A percentile compares a stretch with the other conserved stretches of the same genome.
Evolutionary conservation across 2,113 vertebrate species (phyloP).

Genomic region (Micronycteris hirsuta): DNA sequence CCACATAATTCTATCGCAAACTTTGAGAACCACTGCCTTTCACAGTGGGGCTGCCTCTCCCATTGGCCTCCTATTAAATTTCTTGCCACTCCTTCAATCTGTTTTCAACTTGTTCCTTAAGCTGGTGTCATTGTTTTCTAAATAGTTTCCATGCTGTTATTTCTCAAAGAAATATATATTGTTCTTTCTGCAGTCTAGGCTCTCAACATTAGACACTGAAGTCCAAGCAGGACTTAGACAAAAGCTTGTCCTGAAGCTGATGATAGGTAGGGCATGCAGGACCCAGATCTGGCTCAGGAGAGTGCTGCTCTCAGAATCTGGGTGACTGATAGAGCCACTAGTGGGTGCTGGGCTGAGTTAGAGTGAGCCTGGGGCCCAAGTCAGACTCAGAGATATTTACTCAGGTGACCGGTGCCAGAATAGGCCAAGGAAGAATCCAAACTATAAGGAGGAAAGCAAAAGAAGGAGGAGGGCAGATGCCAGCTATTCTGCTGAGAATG

Average conservation of each 20-base stretch:
- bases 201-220: neutral
- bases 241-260: neutral
- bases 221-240: neutral
- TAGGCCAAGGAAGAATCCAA: neutral
- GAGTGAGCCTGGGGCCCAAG: neutral
- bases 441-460: neutral
- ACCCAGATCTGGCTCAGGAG: neutral
- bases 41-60: neutral
- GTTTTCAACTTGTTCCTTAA: neutral
- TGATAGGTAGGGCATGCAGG: neutral
- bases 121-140: neutral
- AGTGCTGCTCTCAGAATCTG: neutral
- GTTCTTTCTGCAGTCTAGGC: neutral
- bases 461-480: neutral
- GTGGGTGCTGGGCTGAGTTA: neutral
- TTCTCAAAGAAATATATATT: neutral
- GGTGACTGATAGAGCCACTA: neutral
- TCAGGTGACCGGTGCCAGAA: neutral
- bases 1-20: neutral
- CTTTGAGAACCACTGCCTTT: neutral
- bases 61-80: neutral
- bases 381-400: neutral
- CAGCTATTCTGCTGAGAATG: neutral
- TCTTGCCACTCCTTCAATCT: neutral
- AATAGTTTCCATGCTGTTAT: neutral